Percentiles rank a stretch among this genome's conserved stretches.
These are phyloP conservation scores for Pampusana beccarii DNA, from an alignment of 2,113 vertebrate genomes.

Conservation along the genomic window DNA sequence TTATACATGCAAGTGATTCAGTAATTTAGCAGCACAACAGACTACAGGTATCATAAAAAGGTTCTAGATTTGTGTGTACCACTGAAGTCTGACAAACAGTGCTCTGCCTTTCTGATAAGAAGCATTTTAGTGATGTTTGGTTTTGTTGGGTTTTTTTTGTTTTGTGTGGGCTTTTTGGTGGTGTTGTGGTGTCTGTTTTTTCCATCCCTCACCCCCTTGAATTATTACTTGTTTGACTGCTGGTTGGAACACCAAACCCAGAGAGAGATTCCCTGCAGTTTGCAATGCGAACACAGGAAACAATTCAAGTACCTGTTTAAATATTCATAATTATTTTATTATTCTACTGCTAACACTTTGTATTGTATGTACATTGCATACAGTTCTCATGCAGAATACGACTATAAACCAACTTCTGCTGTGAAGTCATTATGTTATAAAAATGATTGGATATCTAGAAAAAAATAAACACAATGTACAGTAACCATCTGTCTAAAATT, in stretches of 20 bases:
- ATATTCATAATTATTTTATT: background rate
- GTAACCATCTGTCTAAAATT: background rate
- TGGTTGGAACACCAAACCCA: background rate
- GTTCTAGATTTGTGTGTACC: background rate
- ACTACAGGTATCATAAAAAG: background rate
- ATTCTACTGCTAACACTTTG: background rate
- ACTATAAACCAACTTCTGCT: background rate
- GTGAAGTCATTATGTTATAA: background rate
- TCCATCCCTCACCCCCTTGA: no score
- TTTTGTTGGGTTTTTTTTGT: background rate
- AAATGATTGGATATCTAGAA: background rate
- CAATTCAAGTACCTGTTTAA: background rate
- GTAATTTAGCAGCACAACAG: background rate
- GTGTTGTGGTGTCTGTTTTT: no score
- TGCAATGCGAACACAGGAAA: background rate
- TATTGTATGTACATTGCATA: background rate
- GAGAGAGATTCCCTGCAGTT: background rate
- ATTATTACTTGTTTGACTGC: background rate
- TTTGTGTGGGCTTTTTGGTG: no score
- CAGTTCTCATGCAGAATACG: background rate
- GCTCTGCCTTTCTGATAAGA: background rate
- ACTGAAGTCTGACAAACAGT: background rate
- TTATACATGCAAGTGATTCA: background rate
- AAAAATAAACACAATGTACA: background rate
- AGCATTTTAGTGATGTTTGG: background rate